Evolutionary conservation across 2,888 invertebrate species (phyloP), one percentile per base, ranked within the genome.

Genomic region (Aleiodes alternator): DNA sequence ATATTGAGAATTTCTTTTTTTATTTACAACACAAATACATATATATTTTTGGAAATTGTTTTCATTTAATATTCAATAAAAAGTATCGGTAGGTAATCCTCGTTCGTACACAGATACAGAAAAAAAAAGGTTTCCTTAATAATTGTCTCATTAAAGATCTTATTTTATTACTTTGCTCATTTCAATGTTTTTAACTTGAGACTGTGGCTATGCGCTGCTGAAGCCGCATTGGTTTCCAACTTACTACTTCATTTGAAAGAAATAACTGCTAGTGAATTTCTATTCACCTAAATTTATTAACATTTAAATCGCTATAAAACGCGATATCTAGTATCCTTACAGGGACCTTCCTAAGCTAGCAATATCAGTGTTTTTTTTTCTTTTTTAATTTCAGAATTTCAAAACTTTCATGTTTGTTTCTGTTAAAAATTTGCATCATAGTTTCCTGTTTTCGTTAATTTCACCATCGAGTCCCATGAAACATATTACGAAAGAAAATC

Each of bases 331-430:
- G 79, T 79, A 78, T 80, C 80, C 80, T 78, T 82, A 78, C 85
- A 87, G 86, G 86, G 85, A 83, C 87, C 85, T 84, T 83, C 84
- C 86, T 80, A 86, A 87, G 84, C 84, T 82, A 59, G 59, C n/a
- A 34, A 59, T 29, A 43, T 64, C 43, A 64, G 64, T 64, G 64
- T 64, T 61, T 43, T 43, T 64, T 16, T 64, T 64, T 11, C 31
- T 48, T 64, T 48, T 11, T 76, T 79, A 72, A 64, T 77, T 80
- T 79, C 72, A 73, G 73, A 76, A 73, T 79, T 73, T 84, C 80
- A 80, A 76, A 77, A 82, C 83, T 81, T 80, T 79, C 14, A 69
- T 69, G 55, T 69, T 76, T 56, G 34, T 74, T 66, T 75, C 78
- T 75, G 8, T 55, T 64, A 48, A 38, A 48, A 38, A 43, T 23